Base-by-base conservation (phyloP, 2,797 vertebrate species). In the Gymnodraco acuticeps region DNA sequence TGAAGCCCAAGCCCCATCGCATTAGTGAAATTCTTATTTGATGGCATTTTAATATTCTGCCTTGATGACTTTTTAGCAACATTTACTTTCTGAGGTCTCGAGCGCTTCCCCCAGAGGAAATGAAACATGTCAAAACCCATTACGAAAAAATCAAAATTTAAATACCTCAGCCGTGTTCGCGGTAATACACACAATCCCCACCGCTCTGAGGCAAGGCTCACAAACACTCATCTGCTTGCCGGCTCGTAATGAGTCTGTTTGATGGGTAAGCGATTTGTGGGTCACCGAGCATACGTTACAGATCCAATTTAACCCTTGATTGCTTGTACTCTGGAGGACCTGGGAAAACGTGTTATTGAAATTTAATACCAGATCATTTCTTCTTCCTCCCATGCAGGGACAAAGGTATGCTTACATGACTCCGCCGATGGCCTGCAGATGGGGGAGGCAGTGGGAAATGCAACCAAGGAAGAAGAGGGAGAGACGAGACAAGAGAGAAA, bases 21-120 rank as follows among this genome's bases (percentile, higher is more conserved):
- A 98, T 99, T 99, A 98, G 97, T 94, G 94, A 96, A 97, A 99
- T 99, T 98, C 97, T 97, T 97, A 97, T 98, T 98, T 99, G 97
- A 99, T 99, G 97, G 97, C 96, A 97, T 99, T 99, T 99, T 99
- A 99, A 99, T 99, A 99, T 99, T 99, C 98, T 99, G 97, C 96
- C 97, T 99, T 99, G 97, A 99, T 99, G 97, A 99, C 97, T 99
- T 99, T 99, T 99, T 99, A 99, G 98, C 97, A 99, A 99, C 97
- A 99, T 99, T 99, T 99, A 99, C 98, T 99, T 99, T 99, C 96
- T 91, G 96, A 96, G 97, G 97, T 99, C 97, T 99, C 94, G 92
- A 94, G 96, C 96, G 94, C 96, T 97, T 94, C 96, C 97, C 97
- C 97, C 96, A 84, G 96, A 99, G 97, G 98, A 99, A 99, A 99